Evolutionary conservation across 2,113 vertebrate species (phyloP).

Genomic region (Lamprologus lemairii): DNA sequence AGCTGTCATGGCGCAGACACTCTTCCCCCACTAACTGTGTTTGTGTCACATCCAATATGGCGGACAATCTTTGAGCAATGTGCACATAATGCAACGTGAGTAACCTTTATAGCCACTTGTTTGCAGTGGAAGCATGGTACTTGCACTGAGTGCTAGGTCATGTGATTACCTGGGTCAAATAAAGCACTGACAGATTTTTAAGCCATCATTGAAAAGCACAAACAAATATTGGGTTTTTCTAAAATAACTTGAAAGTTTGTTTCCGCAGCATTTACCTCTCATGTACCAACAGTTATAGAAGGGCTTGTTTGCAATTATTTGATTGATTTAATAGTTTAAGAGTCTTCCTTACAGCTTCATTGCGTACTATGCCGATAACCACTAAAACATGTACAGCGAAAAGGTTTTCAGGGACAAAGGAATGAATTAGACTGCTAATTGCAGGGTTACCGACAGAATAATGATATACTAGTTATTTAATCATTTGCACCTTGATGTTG

Average conservation of each 20-base stretch:
- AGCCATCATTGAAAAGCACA: background rate
- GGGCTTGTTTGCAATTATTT: background rate
- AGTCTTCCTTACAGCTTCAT: background rate
- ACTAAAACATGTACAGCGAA: background rate
- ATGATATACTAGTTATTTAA: background rate
- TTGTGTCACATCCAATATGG: background rate
- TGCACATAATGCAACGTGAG: background rate
- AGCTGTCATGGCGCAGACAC: fast-evolving
- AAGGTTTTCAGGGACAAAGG: background rate
- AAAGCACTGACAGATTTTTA: background rate
- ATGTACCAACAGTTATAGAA: fast-evolving
- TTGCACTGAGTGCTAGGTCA: background rate
- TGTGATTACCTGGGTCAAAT: background rate
- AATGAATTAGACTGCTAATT: background rate
- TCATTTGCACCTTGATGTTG: background rate
- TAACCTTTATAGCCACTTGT: background rate
- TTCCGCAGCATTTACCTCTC: background rate
- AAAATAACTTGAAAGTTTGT: background rate
- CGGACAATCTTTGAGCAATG: background rate
- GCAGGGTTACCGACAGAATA: background rate
- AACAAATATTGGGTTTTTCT: background rate
- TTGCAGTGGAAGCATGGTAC: background rate
- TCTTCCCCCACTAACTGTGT: background rate
- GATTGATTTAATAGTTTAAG: background rate
- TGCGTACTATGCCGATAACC: background rate